These are phyloP conservation scores for Candoia aspera DNA, from an alignment of 2,113 vertebrate genomes.

Conservation along the genomic window DNA sequence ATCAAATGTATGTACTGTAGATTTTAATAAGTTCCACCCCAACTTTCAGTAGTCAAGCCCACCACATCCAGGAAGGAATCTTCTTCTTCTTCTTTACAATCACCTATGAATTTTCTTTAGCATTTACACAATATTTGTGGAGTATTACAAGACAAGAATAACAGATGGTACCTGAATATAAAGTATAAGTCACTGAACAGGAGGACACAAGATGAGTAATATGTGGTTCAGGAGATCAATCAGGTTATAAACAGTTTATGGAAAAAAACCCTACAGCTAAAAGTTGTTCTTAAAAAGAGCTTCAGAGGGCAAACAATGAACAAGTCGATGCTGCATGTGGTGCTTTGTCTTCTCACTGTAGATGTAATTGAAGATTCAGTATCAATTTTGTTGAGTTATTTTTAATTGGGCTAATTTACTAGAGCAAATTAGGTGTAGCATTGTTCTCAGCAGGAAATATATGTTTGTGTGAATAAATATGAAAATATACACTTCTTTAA, in stretches of 20 bases:
- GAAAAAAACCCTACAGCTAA: neutral
- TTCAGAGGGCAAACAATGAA: slow-evolving; percentile 48
- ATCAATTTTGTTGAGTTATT: slow-evolving; percentile 64
- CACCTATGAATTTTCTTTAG: neutral
- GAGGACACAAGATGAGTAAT: neutral
- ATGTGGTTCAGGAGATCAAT: neutral
- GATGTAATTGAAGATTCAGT: slow-evolving; percentile 58
- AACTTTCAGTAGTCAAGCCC: neutral
- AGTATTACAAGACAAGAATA: slow-evolving; percentile 12
- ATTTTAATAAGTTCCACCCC: neutral
- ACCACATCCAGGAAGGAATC: neutral
- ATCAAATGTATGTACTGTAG: neutral
- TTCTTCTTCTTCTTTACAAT: neutral
- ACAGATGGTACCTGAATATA: neutral
- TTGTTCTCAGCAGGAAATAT: slow-evolving; percentile 62
- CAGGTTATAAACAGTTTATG: slow-evolving; percentile 5
- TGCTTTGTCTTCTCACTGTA: slow-evolving; percentile 57
- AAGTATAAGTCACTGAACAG: slow-evolving; percentile 10
- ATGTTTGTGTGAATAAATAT: slow-evolving; percentile 51
- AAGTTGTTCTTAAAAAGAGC: neutral
- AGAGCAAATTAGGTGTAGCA: slow-evolving; percentile 69
- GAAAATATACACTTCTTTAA: slow-evolving; percentile 39
- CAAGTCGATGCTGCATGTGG: slow-evolving; percentile 51
- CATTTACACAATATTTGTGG: neutral
- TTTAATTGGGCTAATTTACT: slow-evolving; percentile 76